A percentile compares a stretch with the other conserved stretches of the same genome.
Evolutionary conservation across 2,888 invertebrate genomes (phyloP).

Genomic region (Pharmacophagus antenor): DNA sequence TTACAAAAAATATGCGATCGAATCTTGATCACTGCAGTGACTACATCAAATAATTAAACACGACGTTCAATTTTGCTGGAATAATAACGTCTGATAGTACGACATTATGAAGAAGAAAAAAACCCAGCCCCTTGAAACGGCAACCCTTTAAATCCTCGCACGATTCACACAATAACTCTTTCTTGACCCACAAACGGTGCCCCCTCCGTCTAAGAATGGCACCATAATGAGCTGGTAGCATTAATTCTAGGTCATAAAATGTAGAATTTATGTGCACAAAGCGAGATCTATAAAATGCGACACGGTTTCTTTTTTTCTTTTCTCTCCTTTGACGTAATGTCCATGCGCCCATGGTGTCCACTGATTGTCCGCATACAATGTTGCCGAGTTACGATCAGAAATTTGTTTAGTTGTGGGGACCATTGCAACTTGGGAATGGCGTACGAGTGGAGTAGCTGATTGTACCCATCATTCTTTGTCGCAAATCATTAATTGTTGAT

Average conservation of each 20-base stretch:
- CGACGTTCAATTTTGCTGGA: not conserved
- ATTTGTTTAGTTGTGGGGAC: slow-evolving; percentile 53
- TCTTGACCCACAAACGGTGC: slow-evolving; percentile 76
- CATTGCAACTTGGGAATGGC: slow-evolving; percentile 41
- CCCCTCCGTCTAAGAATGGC: slow-evolving; percentile 67
- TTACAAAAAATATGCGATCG: no score
- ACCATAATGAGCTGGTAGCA: slow-evolving; percentile 71
- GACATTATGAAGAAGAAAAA: slow-evolving; percentile 37
- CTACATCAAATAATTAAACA: not conserved
- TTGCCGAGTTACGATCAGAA: slow-evolving; percentile 69
- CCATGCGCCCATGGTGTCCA: slow-evolving; percentile 38
- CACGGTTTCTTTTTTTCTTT: slow-evolving; percentile 60
- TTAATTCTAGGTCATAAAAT: slow-evolving; percentile 79
- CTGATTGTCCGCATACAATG: slow-evolving; percentile 58
- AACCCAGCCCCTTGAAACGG: slow-evolving; percentile 38
- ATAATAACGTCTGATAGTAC: slow-evolving; percentile 10
- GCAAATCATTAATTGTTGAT: no score
- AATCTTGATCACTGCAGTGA: no score
- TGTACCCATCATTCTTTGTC: not conserved
- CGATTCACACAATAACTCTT: slow-evolving; percentile 72
- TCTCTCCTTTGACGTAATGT: slow-evolving; percentile 48
- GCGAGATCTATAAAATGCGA: slow-evolving; percentile 75
- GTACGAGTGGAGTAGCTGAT: slow-evolving; percentile 40
- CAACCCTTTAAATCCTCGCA: slow-evolving; percentile 37
- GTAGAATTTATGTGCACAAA: slow-evolving; percentile 64